These are phyloP conservation scores for Amblyopsis rosae DNA, from an alignment of 2,113 vertebrate species.

Conservation along the genomic window DNA sequence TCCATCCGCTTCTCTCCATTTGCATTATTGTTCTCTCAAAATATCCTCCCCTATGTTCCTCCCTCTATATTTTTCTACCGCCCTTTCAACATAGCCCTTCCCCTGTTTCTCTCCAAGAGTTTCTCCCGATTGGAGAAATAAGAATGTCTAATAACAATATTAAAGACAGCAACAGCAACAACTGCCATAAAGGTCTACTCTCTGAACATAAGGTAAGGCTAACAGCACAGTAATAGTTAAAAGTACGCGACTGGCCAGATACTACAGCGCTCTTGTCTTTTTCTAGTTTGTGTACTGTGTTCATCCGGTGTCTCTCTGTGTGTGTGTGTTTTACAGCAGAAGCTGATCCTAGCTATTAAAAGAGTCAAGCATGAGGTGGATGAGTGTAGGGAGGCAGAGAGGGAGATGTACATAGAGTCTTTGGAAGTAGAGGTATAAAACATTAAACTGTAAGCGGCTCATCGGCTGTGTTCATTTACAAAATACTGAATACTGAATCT, in stretches of 20 bases:
- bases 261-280: neutral
- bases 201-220: constrained; percentile 71
- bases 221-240: neutral
- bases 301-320: constrained; percentile 7
- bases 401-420: constrained; percentile 59
- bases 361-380: constrained; percentile 77
- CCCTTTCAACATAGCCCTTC: constrained; percentile 8
- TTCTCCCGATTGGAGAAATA: constrained; percentile 34
- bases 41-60: constrained; percentile 33
- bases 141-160: constrained; percentile 73
- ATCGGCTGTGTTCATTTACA: neutral
- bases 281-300: constrained; percentile 5
- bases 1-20: constrained; percentile 10
- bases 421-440: constrained; percentile 69
- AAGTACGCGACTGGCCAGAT: neutral
- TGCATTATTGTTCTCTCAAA: constrained; percentile 18
- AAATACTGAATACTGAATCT: neutral
- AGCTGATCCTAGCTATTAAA: constrained; percentile 77
- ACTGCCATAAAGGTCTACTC: constrained; percentile 66
- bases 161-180: constrained; percentile 68
- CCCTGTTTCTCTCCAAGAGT: constrained; percentile 15
- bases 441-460: neutral
- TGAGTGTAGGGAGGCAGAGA: constrained; percentile 74
- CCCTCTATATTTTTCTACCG: constrained; percentile 6
- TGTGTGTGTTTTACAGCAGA: constrained; percentile 66